Conservation (phyloP, 2,113 vertebrate genomes). For the Climacteris rufus region DNA sequence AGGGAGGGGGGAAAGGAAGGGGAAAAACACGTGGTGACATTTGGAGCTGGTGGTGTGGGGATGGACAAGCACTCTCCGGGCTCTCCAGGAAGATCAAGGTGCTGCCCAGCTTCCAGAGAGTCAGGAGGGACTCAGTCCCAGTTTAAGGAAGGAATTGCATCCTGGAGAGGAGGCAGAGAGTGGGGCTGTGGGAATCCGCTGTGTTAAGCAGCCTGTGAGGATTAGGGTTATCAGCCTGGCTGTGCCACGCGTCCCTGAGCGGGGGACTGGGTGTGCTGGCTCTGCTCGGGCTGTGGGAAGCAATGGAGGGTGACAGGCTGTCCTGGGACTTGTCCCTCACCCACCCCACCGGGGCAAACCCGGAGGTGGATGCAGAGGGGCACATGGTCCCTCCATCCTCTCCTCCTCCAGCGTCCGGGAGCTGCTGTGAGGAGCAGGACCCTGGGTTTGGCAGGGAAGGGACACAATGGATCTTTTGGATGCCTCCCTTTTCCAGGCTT, state of each 20-base stretch:
- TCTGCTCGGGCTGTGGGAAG: background rate
- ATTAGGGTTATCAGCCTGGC: background rate
- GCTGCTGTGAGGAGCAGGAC: background rate
- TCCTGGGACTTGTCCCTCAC: background rate
- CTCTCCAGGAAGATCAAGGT: background rate
- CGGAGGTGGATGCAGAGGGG: background rate
- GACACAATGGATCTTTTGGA: background rate
- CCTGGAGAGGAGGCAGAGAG: background rate
- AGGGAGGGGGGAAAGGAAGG: background rate
- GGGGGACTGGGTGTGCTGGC: rapidly evolving
- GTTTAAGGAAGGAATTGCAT: background rate
- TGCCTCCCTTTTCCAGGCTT: background rate
- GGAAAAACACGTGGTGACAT: background rate
- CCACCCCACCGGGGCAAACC: rapidly evolving
- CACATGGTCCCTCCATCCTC: rapidly evolving
- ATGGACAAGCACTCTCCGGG: background rate
- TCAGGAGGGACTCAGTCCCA: background rate
- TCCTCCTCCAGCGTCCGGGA: rapidly evolving
- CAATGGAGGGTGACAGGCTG: rapidly evolving
- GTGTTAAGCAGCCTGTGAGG: background rate
- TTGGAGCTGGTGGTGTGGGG: background rate
- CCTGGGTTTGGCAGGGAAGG: background rate
- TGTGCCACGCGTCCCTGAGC: background rate
- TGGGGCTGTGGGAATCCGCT: background rate
- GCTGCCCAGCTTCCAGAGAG: background rate